Base-by-base conservation (phyloP, 1,140 invertebrate species). In the Schlechtendalia chinensis region DNA sequence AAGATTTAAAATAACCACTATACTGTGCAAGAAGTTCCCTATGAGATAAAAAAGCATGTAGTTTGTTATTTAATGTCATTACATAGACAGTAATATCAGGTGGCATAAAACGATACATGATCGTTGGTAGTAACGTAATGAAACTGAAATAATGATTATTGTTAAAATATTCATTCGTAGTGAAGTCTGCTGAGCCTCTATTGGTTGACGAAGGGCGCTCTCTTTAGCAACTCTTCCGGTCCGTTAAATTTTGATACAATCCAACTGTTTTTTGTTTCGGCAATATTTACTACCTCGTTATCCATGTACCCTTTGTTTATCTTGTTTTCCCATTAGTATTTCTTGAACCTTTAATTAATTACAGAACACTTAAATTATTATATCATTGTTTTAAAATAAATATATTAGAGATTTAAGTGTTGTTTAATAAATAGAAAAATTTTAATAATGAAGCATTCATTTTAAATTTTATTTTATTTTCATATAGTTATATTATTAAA, bases 1-100 rank as follows among this genome's bases (percentile, higher is more conserved):
- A 86, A 5, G 89, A 88, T 80, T 89, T 87, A 82, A 91, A 87
- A 83, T 92, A 93, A 10, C 91, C 92, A 83, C 91, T 93, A 83
- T 93, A 91, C 14, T 89, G 87, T 6, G 90, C 88, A n/a, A 93
- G 84, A 8, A 93, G 87, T 22, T 87, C 84, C 14, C 89, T 88
- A 83, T 93, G 91, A 45, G 72, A 58, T 24, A 77, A 24, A 77
- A 77, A 1, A 91, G 91, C 0, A 90, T 89, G 85, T 93, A 93
- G 56, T 91, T 86, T 63, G 88, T 88, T 1, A 83, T 83, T 39
- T 81, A 67, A 24, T 45, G 74, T 8, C 82, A 83, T 77, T 4
- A 59, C 56, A 59, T 77, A 77, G 16, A 77, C 22, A 4, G 90
- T 89, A 45, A 77, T 39, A 24, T 77, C 54, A 45, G 72, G 72